Percentiles rank a stretch among this genome's conserved stretches.
Evolutionary conservation across 2,888 invertebrate species (phyloP).

Genomic region (Acrocyrtus sp.): DNA sequence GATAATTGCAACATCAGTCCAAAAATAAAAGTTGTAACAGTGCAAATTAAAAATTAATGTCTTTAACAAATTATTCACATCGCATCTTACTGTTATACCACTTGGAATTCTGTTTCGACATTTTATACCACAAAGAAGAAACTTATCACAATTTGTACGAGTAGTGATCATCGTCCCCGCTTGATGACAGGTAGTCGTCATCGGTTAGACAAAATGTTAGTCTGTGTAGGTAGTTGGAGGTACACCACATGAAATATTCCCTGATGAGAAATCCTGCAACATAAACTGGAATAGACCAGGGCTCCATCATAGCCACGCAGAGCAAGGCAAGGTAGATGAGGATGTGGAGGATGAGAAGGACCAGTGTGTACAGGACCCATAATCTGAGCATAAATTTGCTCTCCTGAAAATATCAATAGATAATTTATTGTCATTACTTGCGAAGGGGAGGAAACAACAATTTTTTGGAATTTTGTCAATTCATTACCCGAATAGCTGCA

Average conservation of each 20-base stretch:
- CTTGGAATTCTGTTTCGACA: too few species aligned
- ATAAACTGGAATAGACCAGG: constrained; percentile 36
- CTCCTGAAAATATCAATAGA: constrained; percentile 24
- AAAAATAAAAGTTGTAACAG: too few species aligned
- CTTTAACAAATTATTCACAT: too few species aligned
- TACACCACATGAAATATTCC: constrained; percentile 42
- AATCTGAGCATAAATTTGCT: constrained; percentile 29
- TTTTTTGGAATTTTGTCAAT: background rate
- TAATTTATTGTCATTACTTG: constrained; percentile 8
- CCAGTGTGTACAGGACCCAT: constrained; percentile 40
- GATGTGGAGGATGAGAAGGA: constrained; percentile 28
- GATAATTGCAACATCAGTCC: too few species aligned
- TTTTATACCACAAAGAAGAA: background rate
- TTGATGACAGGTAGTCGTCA: constrained; percentile 13
- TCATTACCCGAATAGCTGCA: constrained; percentile 28
- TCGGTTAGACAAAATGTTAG: constrained; percentile 4
- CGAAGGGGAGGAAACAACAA: background rate
- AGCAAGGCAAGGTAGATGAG: constrained; percentile 32
- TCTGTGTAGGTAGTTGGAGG: constrained; percentile 25
- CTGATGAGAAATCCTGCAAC: constrained; percentile 32
- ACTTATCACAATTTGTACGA: constrained; percentile 29
- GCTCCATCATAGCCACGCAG: constrained; percentile 33
- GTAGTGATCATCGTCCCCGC: constrained; percentile 11
- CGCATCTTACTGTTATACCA: too few species aligned
- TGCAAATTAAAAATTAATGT: too few species aligned